phyloP scores from a whole-genome alignment of 2,888 invertebrate genomes.

The Toxonevra muliebris region DNA sequence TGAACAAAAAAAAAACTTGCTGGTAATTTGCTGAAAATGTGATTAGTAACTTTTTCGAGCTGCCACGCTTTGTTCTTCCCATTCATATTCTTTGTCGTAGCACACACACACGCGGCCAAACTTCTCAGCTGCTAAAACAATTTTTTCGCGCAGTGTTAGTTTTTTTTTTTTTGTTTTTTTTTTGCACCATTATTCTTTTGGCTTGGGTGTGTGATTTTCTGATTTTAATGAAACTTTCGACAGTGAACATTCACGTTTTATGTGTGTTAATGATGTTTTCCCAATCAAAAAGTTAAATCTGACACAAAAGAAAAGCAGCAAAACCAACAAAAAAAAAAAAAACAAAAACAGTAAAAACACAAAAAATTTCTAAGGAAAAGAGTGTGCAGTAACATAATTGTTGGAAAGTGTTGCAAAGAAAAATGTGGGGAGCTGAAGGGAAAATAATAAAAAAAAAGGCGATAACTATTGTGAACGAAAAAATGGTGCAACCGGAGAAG shows the following conservation, averaged over 20 bases:
- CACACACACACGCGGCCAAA: not conserved
- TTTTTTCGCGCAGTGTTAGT: not conserved
- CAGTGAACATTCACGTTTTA: conserved; percentile 37
- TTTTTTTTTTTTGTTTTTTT: not conserved
- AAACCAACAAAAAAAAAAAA: not conserved
- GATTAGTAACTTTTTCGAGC: conserved; percentile 54
- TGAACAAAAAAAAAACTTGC: not conserved
- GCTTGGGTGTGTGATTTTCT: conserved; percentile 1
- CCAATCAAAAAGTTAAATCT: conserved; percentile 59
- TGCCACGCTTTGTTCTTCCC: not conserved
- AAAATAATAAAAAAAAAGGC: too few relatives aligned
- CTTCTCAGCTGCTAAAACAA: not conserved
- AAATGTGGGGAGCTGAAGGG: too few relatives aligned
- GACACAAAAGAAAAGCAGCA: conserved; percentile 5
- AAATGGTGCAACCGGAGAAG: too few relatives aligned
- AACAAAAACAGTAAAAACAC: not conserved
- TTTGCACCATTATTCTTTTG: conserved; percentile 18
- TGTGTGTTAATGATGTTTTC: conserved; percentile 59
- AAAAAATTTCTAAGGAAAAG: not conserved
- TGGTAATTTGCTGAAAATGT: conserved; percentile 56
- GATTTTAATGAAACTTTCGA: conserved; percentile 5
- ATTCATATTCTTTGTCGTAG: not conserved
- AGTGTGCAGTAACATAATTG: conserved; percentile 18
- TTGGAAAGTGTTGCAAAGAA: conserved; percentile 6
- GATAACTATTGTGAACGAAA: too few relatives aligned